Evolutionary conservation across 1,140 invertebrate species (phyloP).

Genomic region (Euwallacea fornicatus): DNA sequence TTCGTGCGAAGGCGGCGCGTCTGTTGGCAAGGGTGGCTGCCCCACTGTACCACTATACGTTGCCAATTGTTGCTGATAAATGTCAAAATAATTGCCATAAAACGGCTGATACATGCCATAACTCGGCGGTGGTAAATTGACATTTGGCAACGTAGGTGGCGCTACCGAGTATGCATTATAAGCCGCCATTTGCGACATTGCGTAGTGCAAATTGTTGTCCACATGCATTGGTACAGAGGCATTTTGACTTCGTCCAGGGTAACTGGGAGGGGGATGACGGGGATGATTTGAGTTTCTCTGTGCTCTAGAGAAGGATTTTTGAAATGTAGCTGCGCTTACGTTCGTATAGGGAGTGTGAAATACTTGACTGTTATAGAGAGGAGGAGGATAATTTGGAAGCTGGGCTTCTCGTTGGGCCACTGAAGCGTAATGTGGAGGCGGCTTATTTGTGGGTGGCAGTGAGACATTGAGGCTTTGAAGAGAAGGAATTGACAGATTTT

Average conservation of each 20-base stretch:
- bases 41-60: slow-evolving; percentile 8
- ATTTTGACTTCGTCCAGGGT: background rate
- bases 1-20: slow-evolving; percentile 52
- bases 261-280: background rate
- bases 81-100: slow-evolving; percentile 35
- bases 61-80: slow-evolving; percentile 43
- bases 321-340: background rate
- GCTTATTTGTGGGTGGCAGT: no score
- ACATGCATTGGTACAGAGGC: background rate
- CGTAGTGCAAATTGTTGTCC: background rate
- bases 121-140: slow-evolving; percentile 39
- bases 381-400: no score
- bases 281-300: slow-evolving; percentile 19
- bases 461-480: no score
- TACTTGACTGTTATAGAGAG: no score
- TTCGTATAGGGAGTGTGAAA: no score
- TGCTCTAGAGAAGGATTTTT: slow-evolving; percentile 7
- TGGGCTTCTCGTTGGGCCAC: no score
- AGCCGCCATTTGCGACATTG: slow-evolving; percentile 14
- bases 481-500: no score
- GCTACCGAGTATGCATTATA: slow-evolving; percentile 23
- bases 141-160: slow-evolving; percentile 35
- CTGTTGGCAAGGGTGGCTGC: slow-evolving; percentile 54
- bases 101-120: slow-evolving; percentile 38
- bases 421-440: no score